Evolutionary conservation across 2,797 vertebrate species (phyloP), one percentile per base, ranked within the genome.

Genomic region (Linurgus olivaceus): DNA sequence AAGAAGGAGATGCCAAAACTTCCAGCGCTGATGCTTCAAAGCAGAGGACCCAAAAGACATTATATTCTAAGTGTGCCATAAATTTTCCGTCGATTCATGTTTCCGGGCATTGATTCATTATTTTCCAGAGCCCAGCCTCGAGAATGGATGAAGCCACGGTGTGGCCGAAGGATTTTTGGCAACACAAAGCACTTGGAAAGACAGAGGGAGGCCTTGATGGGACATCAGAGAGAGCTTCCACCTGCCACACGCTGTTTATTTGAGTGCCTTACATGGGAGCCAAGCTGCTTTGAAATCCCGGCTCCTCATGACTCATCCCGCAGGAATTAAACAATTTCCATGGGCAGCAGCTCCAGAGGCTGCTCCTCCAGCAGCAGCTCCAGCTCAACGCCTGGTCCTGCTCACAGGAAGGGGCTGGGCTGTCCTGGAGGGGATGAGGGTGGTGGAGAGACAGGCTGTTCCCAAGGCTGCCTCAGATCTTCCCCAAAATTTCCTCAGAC

Each of bases 291-390:
- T 95, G 96, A 97, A 96, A 92, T 77, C 95, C 67, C 12, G 57
- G 86, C 74, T 94, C 84, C 84, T 63, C 78, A 4, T 97, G 95
- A 97, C 86, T 97, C 96, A 96, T 21, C 81, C 81, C 0, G 5
- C 55, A 93, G 92, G 96, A 96, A 97, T 96, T 96, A 97, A 96
- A 97, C 92, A 87, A 83, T 96, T 96, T 96, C 92, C 94, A 96
- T 55, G 78, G 10, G 65, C 70, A 80, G 94, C 45, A 18, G 81
- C 91, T 92, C 92, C 77, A 6, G 74, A 63, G 77, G 91, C 75
- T 54, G 92, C 85, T 67, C 48, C 90, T 92, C 79, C 58, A 8
- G 80, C 74, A 77, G 80, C 86, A 57, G 61, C 67, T 31, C 62
- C 17, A 0, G 80, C 61, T 66, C 68, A 5, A 2, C 0, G 25